These are phyloP conservation scores for Poecilia velifera DNA, from an alignment of 2,797 vertebrate species.

Conservation along the genomic window DNA sequence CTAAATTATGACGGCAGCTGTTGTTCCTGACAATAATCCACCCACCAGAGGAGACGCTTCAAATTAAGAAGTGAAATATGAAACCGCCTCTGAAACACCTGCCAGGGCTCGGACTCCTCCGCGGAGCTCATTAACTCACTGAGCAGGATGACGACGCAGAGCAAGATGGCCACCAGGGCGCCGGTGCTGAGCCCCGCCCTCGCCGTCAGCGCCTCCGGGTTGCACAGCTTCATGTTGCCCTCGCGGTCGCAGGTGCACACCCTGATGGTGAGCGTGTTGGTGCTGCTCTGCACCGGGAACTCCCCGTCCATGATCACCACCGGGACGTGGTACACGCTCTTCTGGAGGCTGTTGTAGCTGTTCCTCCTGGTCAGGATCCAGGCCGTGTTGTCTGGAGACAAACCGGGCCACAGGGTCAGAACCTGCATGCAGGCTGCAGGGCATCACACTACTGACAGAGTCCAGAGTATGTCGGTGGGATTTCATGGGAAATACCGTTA, in stretches of 20 bases:
- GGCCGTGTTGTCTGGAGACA: conserved; percentile 90
- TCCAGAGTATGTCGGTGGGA: no score
- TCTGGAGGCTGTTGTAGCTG: conserved; percentile 90
- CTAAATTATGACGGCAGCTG: conserved; percentile 47
- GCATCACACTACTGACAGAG: not conserved
- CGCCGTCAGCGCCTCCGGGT: conserved; percentile 89
- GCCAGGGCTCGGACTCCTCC: not conserved
- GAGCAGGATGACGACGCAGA: conserved; percentile 93
- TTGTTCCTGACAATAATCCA: conserved; percentile 38
- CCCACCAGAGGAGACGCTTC: conserved; percentile 48
- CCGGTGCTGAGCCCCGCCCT: conserved; percentile 94
- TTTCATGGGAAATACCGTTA: no score
- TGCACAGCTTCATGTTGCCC: conserved; percentile 94
- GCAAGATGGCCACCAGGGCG: conserved; percentile 92
- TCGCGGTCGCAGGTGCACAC: conserved; percentile 94
- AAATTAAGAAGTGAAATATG: conserved; percentile 45
- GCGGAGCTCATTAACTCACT: conserved; percentile 80
- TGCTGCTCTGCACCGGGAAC: conserved; percentile 91
- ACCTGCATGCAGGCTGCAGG: not conserved
- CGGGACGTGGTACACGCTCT: conserved; percentile 88
- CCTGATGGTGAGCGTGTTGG: conserved; percentile 89
- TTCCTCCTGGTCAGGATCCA: conserved; percentile 88
- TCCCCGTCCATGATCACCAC: conserved; percentile 93
- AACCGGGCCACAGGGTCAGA: not conserved
- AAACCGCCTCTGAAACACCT: conserved; percentile 36